Evolutionary conservation across 2,888 invertebrate species (phyloP).

Genomic region (Unio pictorum): DNA sequence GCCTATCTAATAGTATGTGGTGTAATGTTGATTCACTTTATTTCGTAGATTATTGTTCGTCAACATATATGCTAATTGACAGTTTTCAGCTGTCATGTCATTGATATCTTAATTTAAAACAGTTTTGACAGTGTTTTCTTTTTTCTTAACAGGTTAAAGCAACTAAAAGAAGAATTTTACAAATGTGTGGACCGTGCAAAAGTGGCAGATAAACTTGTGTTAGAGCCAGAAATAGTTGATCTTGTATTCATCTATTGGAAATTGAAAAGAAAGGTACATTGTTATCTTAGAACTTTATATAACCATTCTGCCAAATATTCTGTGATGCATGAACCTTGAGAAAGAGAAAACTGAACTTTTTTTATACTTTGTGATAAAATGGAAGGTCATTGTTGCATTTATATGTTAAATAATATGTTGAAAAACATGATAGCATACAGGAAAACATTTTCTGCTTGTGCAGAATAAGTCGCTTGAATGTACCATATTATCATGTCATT

Average conservation of each 20-base stretch:
- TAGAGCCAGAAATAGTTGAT: conserved; percentile 87
- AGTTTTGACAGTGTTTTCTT: no score
- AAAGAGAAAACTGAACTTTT: neutral
- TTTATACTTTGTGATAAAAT: neutral
- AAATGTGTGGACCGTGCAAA: conserved; percentile 83
- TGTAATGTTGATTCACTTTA: neutral
- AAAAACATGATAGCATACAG: no score
- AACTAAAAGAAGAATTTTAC: conserved; percentile 95
- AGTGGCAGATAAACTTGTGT: conserved; percentile 79
- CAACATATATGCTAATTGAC: neutral
- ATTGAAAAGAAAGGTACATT: conserved; percentile 81
- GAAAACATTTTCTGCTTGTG: no score
- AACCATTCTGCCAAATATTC: neutral
- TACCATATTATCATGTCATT: no score
- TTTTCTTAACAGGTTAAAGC: conserved; percentile 79
- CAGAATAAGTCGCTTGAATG: no score
- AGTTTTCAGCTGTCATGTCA: neutral
- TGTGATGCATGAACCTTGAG: conserved; percentile 1
- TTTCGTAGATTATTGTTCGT: neutral
- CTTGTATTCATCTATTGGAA: conserved; percentile 98
- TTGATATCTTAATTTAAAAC: no score
- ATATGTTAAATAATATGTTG: no score
- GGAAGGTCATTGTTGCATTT: no score
- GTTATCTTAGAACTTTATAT: neutral
- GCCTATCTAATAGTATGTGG: no score